Base-by-base conservation (phyloP, 2,888 invertebrate species). In the Pelosia muscerda region DNA sequence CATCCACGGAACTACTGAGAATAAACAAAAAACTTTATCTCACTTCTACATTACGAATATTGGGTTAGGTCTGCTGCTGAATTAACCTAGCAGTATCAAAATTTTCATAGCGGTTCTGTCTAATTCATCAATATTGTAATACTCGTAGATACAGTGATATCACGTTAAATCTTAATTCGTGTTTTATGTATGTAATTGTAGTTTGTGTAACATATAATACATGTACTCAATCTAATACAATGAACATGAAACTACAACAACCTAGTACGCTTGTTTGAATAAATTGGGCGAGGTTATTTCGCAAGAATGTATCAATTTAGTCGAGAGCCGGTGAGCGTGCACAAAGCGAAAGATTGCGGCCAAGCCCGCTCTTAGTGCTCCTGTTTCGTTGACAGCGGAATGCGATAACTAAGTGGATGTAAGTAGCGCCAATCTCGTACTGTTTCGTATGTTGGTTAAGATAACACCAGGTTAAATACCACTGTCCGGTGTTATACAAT, bases 281-380 rank as follows among this genome's bases (percentile, higher is more conserved):
- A 92, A 91, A 90, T 92, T 92, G 89, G 89, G 89, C 91, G 91
- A 92, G 92, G 92, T 89, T 91, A 88, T 93, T 93, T 93, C 92
- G 92, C 92, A 93, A 93, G 89, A 90, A 90, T 90, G 92, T 94
- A 92, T 93, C 92, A 90, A 91, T 93, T 92, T 91, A 90, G 90
- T 89, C 86, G 90, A 92, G 92, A 90, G 90, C 91, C 88, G 84
- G 86, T 85, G 84, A 85, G 85, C 87, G 87, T 84, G 86, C 85
- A 88, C 89, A 88, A 88, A 89, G 89, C 88, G 83, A 88, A 86
- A 91, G 88, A 92, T 91, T 88, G 90, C 87, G 89, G 86, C 84
- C 87, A 79, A 83, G 82, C 86, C 84, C 81, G 84, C 81, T 86
- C 80, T 86, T 84, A 77, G 83, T 87, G 90, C 90, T 92, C 92